Base-by-base conservation (phyloP, 2,113 vertebrate species). In the Tragelaphus buxtoni region DNA sequence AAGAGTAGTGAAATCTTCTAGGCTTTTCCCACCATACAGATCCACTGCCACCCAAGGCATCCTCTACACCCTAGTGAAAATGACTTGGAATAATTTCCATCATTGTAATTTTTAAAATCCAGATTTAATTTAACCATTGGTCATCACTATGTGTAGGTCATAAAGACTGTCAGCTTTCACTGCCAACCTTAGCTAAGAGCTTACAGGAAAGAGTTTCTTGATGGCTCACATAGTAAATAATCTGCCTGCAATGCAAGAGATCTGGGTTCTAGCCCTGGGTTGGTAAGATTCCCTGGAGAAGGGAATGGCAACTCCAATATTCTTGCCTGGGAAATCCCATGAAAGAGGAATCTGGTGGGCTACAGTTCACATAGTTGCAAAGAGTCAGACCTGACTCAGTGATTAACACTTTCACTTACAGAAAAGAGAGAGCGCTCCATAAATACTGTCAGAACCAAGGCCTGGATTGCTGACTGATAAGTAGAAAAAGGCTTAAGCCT, bases 391-490 rank as follows among this genome's bases (percentile, higher is more conserved):
- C 35, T 26, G 22, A 24, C 11, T 74, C 11, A 74, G 35, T 11
- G 13, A 42, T 24, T 42, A 26, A 42, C 35, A 74, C 22, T 26
- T 42, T 26, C 35, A 74, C 6, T 18, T 1, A 22, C 28, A 72
- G 45, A 55, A 69, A 9, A 84, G 61, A 55, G 5, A 35, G 12
- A 69, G 42, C 22, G 18, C 13, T 13, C 0, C 0, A 1, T 11
- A 45, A n/a, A 80, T 16, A 16, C 20, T 28, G 28, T 17, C 20
- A 4, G 32, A 58, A 17, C 42, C 11, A 9, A 88, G 47, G 22
- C 2, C 3, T 3, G n/a, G 16, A 26, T 3, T 11, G 30, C 55
- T 56, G 30, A 11, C 24, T 3, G 11, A 5, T 9, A 5, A 79
- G 28, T 0, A 60, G 30, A n/a, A 55, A 53, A 9, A 83, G 49